A percentile compares a stretch with the other conserved stretches of the same genome.
These are phyloP conservation scores for sheep (Ovis aries) DNA, from an alignment of 2,113 vertebrate genomes.

Conservation along the genomic window ARS-UI_Ramb_v3.0 NC_056078.1:5142501-5143000, in stretches of 20 bases:
- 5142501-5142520: neutral
- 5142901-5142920: conserved; percentile 2
- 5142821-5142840: neutral
- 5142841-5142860: neutral
- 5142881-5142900: neutral
- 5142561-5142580: neutral
- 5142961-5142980: neutral
- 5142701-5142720: neutral
- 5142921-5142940: neutral
- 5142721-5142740: neutral
- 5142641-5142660: neutral
- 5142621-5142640: neutral
- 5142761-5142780: neutral
- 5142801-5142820: neutral
- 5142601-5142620: neutral
- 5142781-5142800: neutral
- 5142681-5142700: neutral
- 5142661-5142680: neutral
- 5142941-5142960: neutral
- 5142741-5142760: neutral
- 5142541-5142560: neutral
- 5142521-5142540: neutral
- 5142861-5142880: neutral
- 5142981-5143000: neutral
- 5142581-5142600: neutral